These are phyloP conservation scores for Caenorhabditis becei DNA, from an alignment of 2,888 invertebrate species.

Conservation along the genomic window DNA sequence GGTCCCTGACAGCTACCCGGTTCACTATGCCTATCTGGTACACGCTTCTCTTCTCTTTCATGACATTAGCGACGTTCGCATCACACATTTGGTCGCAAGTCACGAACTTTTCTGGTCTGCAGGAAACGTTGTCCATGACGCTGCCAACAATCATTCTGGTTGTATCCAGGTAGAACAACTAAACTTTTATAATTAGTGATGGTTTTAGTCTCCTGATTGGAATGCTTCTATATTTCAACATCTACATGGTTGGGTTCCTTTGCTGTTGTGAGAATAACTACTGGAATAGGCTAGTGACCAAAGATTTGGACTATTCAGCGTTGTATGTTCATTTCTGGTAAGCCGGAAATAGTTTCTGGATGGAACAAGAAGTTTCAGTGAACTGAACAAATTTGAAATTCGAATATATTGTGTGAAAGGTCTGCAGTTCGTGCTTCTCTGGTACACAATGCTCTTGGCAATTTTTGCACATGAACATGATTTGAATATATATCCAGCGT, in stretches of 20 bases:
- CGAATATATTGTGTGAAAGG: slow-evolving; percentile 71
- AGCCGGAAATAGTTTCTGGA: neutral
- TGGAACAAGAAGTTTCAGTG: slow-evolving; percentile 55
- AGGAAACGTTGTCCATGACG: slow-evolving; percentile 62
- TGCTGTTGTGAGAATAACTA: slow-evolving; percentile 74
- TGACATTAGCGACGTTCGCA: slow-evolving; percentile 71
- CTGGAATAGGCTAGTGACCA: slow-evolving; percentile 50
- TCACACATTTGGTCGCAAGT: slow-evolving; percentile 77
- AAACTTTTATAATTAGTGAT: neutral
- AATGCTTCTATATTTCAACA: slow-evolving; percentile 69
- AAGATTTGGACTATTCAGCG: slow-evolving; percentile 60
- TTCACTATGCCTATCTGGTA: slow-evolving; percentile 75
- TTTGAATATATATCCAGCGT: slow-evolving; percentile 74
- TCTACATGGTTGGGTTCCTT: slow-evolving; percentile 74
- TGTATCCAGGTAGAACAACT: slow-evolving; percentile 63
- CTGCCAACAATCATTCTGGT: slow-evolving; percentile 67
- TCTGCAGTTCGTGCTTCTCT: slow-evolving; percentile 70
- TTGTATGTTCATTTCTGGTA: slow-evolving; percentile 69
- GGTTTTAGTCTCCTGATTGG: slow-evolving; percentile 66
- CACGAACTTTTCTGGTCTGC: slow-evolving; percentile 70
- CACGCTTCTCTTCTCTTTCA: slow-evolving; percentile 71
- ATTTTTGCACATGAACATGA: slow-evolving; percentile 72
- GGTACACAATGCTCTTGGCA: slow-evolving; percentile 73
- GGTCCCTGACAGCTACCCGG: slow-evolving; percentile 70
- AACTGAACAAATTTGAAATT: slow-evolving; percentile 65